A percentile compares a stretch with the other conserved stretches of the same genome.
Evolutionary conservation across 2,888 invertebrate species (phyloP).

Genomic region (Drosophila lacicola): DNA sequence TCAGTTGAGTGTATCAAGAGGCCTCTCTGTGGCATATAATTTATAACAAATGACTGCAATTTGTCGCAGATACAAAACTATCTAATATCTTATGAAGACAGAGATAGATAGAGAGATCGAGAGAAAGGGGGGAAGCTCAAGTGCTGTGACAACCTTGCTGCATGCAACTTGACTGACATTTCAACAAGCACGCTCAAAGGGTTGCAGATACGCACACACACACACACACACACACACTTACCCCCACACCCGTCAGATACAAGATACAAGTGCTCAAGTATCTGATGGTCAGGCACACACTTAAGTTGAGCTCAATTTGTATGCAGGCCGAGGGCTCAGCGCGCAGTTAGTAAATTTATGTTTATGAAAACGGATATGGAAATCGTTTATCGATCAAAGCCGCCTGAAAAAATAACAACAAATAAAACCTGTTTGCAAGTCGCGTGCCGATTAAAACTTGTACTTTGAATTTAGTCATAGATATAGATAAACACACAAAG

Average conservation of each 20-base stretch:
- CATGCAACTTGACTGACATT: conserved; percentile 61
- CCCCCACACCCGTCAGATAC: conserved; percentile 1
- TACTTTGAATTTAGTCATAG: neutral
- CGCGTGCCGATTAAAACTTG: conserved; percentile 42
- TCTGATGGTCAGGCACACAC: conserved; percentile 42
- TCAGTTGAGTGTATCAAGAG: conserved; percentile 5
- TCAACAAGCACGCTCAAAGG: conserved; percentile 36
- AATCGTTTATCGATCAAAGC: conserved; percentile 56
- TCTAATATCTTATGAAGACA: conserved; percentile 22
- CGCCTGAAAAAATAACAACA: conserved; percentile 3
- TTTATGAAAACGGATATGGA: conserved; percentile 72
- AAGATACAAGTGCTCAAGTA: conserved; percentile 32
- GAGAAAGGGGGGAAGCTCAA: conserved; percentile 17
- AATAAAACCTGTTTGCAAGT: conserved; percentile 46
- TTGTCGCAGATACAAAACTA: conserved; percentile 40
- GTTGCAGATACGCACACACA: conserved; percentile 35
- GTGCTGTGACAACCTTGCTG: conserved; percentile 59
- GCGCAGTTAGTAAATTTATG: conserved; percentile 51
- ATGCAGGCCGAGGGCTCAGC: conserved; percentile 55
- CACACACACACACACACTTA: conserved; percentile 15
- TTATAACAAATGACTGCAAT: conserved; percentile 54
- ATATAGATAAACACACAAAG: neutral
- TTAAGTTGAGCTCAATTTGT: conserved; percentile 61
- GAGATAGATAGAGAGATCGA: neutral
- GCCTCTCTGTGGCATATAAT: conserved; percentile 19